Evolutionary conservation across 2,113 vertebrate genomes (phyloP), one percentile per base, ranked within the genome.

Genomic region (Eulemur rufifrons): DNA sequence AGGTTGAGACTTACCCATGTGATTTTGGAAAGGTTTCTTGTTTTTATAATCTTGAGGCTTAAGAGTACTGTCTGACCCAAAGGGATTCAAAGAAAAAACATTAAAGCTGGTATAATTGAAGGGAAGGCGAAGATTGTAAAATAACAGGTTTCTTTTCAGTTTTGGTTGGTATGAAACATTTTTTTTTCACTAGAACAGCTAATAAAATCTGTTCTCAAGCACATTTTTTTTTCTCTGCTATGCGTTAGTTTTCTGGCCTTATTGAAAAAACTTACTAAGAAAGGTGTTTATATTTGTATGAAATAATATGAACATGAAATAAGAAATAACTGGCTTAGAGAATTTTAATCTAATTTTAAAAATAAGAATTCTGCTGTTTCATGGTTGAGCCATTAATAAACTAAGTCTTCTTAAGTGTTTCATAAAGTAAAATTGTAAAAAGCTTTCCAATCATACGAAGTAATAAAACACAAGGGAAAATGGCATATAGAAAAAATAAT

Each of bases 21-120:
- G 94, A 96, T 92, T 97, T 95, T 95, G 96, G 92, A 96, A 93
- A 84, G 39, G 7, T 52, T 95, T 73, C 50, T 97, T 95, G 50
- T 96, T 98, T 97, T 97, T 78, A 88, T 76, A 78, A 94, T 97
- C 87, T 94, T 96, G 94, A 92, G 93, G 64, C 88, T 97, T 95
- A 91, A 96, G 76, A 93, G 86, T 17, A 8, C 66, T 7, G 37
- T 95, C 61, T 94, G 93, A 97, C 96, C 56, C 61, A 82, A 29
- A 93, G 42, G 83, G 94, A 95, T 92, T 96, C 91, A 93, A 95
- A 96, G 64, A 52, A 47, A 96, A 98, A 95, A 94, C 77, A 82
- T 89, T 78, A 95, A 95, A 91, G 54, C 54, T 84, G 78, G 73
- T 59, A 81, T 96, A 96, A 97, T 87, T 95, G 86, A 95, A 96